These are phyloP conservation scores for Phataginus tricuspis DNA, from an alignment of 2,797 vertebrate genomes.

Conservation along the genomic window DNA sequence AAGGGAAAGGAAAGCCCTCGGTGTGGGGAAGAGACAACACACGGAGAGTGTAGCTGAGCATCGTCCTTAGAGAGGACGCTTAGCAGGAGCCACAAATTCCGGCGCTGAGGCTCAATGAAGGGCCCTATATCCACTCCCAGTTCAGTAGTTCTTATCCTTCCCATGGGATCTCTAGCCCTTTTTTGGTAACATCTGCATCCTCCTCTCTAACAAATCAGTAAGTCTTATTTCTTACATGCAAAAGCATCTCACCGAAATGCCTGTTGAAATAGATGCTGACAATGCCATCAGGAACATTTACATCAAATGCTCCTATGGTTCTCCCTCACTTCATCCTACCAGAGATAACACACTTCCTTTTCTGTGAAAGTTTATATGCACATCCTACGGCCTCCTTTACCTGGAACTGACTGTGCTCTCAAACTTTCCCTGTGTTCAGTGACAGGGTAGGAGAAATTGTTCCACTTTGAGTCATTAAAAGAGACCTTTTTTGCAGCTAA, in stretches of 20 bases:
- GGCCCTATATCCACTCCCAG: too few species aligned
- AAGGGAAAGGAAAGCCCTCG: background rate
- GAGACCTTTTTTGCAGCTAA: conserved; percentile 25
- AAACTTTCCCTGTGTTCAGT: conserved; percentile 40
- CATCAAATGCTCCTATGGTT: background rate
- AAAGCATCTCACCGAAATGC: background rate
- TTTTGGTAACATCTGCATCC: background rate
- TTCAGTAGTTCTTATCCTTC: too few species aligned
- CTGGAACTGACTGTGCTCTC: background rate
- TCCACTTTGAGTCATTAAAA: conserved; percentile 41
- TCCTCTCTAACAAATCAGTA: background rate
- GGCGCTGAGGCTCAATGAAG: background rate
- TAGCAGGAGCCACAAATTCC: background rate
- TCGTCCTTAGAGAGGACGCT: too few species aligned
- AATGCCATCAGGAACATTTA: background rate
- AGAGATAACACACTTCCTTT: background rate
- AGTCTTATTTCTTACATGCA: background rate
- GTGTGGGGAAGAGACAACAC: background rate
- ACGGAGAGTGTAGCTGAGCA: too few species aligned
- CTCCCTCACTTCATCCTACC: background rate
- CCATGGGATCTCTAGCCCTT: background rate
- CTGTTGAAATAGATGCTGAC: background rate
- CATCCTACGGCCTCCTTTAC: background rate
- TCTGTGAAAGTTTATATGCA: background rate
- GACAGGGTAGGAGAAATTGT: background rate